Conservation (phyloP, 2,113 vertebrate genomes). For the Syngnathus typhle region DNA sequence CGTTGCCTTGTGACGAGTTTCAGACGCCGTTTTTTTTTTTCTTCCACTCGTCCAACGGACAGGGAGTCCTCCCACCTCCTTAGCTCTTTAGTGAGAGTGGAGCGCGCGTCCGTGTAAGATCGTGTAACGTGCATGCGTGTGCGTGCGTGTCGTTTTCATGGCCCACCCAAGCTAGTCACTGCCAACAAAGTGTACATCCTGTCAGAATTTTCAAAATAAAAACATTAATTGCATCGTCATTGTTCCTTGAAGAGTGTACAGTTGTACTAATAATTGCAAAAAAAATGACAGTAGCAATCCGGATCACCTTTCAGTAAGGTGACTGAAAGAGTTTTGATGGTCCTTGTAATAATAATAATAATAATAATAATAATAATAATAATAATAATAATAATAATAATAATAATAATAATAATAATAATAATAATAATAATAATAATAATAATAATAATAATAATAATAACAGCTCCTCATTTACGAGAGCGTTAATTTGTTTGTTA, state of each 20-base stretch:
- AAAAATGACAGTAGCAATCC: no score
- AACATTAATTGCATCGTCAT: neutral
- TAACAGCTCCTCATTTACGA: no score
- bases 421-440: no score
- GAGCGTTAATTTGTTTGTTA: neutral
- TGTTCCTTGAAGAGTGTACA: no score
- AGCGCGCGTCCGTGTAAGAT: neutral
- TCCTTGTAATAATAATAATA: no score
- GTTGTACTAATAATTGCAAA: no score
- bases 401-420: no score
- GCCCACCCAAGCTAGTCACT: neutral
- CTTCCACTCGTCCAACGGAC: neutral
- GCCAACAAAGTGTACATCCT: conserved; percentile 1
- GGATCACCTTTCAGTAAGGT: no score
- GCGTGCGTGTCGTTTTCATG: neutral
- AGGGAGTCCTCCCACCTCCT: conserved; percentile 12
- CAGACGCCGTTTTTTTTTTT: conserved; percentile 4
- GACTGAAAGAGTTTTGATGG: no score
- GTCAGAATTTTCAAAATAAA: conserved; percentile 14
- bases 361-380: no score
- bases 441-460: no score
- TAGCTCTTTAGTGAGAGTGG: conserved; percentile 28
- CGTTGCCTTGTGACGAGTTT: neutral
- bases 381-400: no score
- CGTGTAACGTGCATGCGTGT: neutral